Evolutionary conservation across 2,888 invertebrate genomes (phyloP).

Genomic region (Netelia inedita): DNA sequence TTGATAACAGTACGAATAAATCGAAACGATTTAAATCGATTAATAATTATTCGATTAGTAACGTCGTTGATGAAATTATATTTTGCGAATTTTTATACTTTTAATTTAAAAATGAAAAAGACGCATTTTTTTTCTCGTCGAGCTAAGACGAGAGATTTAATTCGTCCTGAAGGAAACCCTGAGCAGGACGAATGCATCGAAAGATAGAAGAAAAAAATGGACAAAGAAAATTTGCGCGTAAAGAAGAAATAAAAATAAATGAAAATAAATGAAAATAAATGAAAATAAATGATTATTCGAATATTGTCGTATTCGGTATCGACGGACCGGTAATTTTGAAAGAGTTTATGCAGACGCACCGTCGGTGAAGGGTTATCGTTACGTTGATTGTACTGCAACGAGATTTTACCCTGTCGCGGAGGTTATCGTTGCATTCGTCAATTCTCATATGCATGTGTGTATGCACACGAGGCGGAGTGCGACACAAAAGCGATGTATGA

Average conservation of each 20-base stretch:
- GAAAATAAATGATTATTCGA: neutral
- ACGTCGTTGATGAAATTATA: neutral
- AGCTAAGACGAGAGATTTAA: too few species aligned
- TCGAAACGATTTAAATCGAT: too few species aligned
- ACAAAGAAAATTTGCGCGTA: neutral
- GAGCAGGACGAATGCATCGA: neutral
- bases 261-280: neutral
- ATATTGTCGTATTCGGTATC: constrained; percentile 2
- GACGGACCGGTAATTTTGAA: constrained; percentile 9
- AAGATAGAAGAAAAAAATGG: neutral
- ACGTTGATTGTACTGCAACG: constrained; percentile 70
- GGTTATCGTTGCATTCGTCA: constrained; percentile 76
- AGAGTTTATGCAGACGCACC: constrained; percentile 68
- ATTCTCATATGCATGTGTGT: constrained; percentile 65
- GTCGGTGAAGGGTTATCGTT: constrained; percentile 78
- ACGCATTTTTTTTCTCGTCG: too few species aligned
- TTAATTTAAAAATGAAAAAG: neutral
- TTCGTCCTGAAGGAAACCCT: too few species aligned
- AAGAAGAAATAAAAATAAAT: neutral
- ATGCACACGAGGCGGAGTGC: constrained; percentile 31
- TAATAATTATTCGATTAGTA: too few species aligned
- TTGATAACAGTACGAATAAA: too few species aligned
- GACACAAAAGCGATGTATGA: constrained; percentile 13
- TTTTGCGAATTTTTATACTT: neutral
- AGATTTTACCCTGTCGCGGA: constrained; percentile 71